These are phyloP conservation scores for Calyptomena viridis DNA, from an alignment of 2,113 vertebrate species.

Conservation along the genomic window DNA sequence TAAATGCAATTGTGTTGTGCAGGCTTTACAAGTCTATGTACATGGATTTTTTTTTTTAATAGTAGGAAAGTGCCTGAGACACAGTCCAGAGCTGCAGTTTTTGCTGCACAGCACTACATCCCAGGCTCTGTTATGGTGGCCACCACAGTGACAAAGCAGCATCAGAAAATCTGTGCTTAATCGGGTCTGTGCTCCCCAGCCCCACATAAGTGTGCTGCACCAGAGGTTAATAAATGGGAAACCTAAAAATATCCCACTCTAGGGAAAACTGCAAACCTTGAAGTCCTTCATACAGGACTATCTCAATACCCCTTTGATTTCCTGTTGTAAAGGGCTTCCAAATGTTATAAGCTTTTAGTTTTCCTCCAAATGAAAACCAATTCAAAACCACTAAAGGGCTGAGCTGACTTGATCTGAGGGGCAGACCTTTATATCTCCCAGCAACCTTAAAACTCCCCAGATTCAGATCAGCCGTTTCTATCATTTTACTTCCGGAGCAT, in stretches of 20 bases:
- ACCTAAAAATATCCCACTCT: constrained; percentile 21
- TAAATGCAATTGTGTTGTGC: neutral
- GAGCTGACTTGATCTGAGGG: neutral
- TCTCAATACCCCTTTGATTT: constrained; percentile 46
- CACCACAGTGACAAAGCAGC: neutral
- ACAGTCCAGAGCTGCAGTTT: constrained; percentile 9
- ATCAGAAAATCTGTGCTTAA: neutral
- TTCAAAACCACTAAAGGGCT: constrained; percentile 16
- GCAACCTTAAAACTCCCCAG: neutral
- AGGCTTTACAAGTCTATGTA: neutral
- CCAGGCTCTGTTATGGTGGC: neutral
- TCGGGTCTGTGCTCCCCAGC: neutral
- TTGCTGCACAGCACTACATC: neutral
- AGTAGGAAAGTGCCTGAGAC: constrained; percentile 46
- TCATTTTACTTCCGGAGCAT: neutral
- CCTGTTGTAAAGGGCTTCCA: constrained; percentile 55
- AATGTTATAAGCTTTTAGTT: constrained; percentile 40
- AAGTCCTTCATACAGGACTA: constrained; percentile 19
- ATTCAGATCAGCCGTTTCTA: accelerated
- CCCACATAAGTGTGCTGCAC: neutral
- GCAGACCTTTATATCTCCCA: neutral
- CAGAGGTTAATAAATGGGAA: neutral
- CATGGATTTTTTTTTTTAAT: neutral
- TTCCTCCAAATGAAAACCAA: constrained; percentile 47
- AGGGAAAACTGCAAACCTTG: constrained; percentile 14